Base-by-base conservation (phyloP, 1,140 invertebrate species). In the Arion vulgaris region DNA sequence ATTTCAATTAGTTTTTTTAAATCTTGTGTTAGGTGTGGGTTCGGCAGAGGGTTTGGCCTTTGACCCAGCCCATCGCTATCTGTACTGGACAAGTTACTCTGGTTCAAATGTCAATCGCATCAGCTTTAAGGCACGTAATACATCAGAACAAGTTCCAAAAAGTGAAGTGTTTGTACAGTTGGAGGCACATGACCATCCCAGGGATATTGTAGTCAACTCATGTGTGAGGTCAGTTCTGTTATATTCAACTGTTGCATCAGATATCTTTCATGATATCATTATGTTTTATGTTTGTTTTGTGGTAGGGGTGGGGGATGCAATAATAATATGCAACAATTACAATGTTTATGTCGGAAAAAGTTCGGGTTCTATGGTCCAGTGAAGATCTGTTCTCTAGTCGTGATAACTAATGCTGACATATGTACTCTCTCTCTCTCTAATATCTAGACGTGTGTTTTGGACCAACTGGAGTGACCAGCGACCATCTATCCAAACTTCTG, bases 381-480 rank as follows among this genome's bases (percentile, higher is more conserved):
- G n/a, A n/a, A n/a, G n/a, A n/a, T n/a, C n/a, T n/a, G n/a, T n/a
- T n/a, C n/a, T n/a, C n/a, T n/a, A n/a, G n/a, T n/a, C n/a, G n/a
- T n/a, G n/a, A n/a, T n/a, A n/a, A n/a, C n/a, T n/a, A n/a, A n/a
- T n/a, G n/a, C n/a, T n/a, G n/a, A n/a, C n/a, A n/a, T n/a, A n/a
- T n/a, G n/a, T n/a, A n/a, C n/a, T n/a, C n/a, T n/a, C n/a, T n/a
- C n/a, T n/a, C n/a, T n/a, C n/a, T n/a, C n/a, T n/a, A n/a, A n/a
- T n/a, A n/a, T n/a, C n/a, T n/a, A 96, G 92, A 96, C 97, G 1
- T 96, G 97, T 90, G 97, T 97, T 97, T 88, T 99, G 96, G 92
- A 98, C 97, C 0, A 97, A 98, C 88, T 98, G 97, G 97, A 98
- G 97, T 96, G 97, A 97, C 68, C 94, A 96, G 75, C 87, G 89